Base-by-base conservation (phyloP, 1,140 invertebrate genomes). In the Eriocheir sinensis region DNA sequence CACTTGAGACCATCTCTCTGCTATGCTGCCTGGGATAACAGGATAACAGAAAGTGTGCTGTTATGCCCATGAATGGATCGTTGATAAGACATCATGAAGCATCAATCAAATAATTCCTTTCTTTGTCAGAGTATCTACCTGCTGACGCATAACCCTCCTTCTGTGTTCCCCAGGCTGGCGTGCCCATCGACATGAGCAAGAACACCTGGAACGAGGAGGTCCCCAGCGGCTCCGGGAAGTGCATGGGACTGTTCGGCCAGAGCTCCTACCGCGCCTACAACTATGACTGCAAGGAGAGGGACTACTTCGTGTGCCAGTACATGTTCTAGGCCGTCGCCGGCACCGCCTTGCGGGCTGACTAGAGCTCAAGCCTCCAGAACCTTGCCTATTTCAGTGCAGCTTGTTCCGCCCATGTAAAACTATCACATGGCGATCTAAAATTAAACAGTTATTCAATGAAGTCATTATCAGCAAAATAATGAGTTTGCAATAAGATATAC, bases 141-240 rank as follows among this genome's bases (percentile, higher is more conserved):
- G n/a, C n/a, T n/a, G n/a, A n/a, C n/a, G n/a, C n/a, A n/a, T n/a
- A n/a, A n/a, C n/a, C n/a, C n/a, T n/a, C n/a, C n/a, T n/a, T 36
- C 30, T 30, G 32, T 72, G 27, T 36, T 40, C 81, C 88, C 0
- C 80, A 95, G 95, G 53, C 89, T 36, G 94, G 95, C 40, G 79
- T 85, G 3, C 93, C 95, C 1, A 90, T 95, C 89, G 92, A 93
- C 53, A 95, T 95, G 95, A 93, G 92, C 89, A 93, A 93, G 48
- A 89, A 89, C 27, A 95, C 94, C 30, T 95, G 95, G 95, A 95
- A 95, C 86, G 95, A 95, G 38, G 95, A 95, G 30, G 94, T 95
- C 4, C 95, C 95, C 34, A 93, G 89, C 38, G 95, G 95, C 12
- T 83, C 89, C 32, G 95, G 95, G 17, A 91, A 94, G 32, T 95